Evolutionary conservation across 2,888 invertebrate species (phyloP), one percentile per base, ranked within the genome.

Genomic region (Pelosia muscerda): DNA sequence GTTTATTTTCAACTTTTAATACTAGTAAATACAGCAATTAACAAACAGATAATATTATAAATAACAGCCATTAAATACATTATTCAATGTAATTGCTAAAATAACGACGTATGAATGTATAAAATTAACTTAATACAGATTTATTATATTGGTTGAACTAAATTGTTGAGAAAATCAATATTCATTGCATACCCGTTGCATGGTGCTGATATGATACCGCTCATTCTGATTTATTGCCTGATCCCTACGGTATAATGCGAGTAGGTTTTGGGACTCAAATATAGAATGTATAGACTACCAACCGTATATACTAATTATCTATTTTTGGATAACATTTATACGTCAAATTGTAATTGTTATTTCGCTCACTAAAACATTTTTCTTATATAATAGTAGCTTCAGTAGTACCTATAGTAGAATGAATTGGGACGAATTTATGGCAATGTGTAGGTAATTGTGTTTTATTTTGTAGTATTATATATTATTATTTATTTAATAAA

Each of bases 161-260:
- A 89, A 90, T 88, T 88, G 86, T 84, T 83, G 83, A 80, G 81
- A 82, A 86, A 89, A 91, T 91, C 90, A 90, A 92, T 91, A 91
- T 90, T 90, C 89, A 92, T 89, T 88, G 88, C 88, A 84, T 86
- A 80, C 81, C 80, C 82, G 68, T 86, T 88, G 88, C 87, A 84
- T 83, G 76, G 82, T 76, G 78, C 82, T 83, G 88, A 86, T 89
- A 86, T 86, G 88, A 88, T 86, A 88, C 82, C 82, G 83, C 77
- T 87, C 83, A 85, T 82, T 84, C 88, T 92, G 91, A 92, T 92
- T 92, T 91, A 92, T 90, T 79, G 81, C 83, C 66, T 72, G 84
- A 85, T 84, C 79, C 73, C 66, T 79, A 84, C 81, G 79, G 61
- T 73, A 74, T 81, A 81, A 76, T n/a, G n/a, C n/a, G n/a, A n/a